Conservation (phyloP, 2,797 vertebrate genomes). For the Galaxias olidus region DNA sequence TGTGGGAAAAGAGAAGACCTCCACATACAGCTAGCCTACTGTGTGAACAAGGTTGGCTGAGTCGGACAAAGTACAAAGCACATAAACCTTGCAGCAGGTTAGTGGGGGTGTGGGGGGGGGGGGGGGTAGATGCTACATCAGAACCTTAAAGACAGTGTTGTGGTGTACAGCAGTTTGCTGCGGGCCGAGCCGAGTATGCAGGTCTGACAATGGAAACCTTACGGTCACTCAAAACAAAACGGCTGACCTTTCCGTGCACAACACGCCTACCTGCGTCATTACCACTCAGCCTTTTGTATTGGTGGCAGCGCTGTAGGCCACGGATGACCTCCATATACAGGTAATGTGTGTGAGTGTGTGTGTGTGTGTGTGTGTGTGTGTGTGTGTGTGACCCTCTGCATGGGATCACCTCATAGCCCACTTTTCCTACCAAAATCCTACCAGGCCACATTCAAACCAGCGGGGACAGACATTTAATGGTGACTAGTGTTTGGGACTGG, state of each 20-base stretch:
- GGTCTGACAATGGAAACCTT: constrained; percentile 70
- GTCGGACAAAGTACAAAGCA: too few species aligned
- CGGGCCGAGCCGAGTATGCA: constrained; percentile 41
- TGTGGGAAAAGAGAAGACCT: too few species aligned
- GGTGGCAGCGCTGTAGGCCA: constrained; percentile 44
- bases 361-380: constrained; percentile 12
- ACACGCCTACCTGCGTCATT: constrained; percentile 45
- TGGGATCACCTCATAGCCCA: not conserved
- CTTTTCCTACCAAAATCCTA: too few species aligned
- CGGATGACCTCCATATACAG: constrained; percentile 14
- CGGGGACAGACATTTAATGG: too few species aligned
- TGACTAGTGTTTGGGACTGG: not conserved
- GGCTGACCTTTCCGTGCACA: constrained; percentile 66
- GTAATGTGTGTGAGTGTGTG: constrained; percentile 19
- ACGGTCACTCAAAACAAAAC: constrained; percentile 66
- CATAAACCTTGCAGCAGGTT: too few species aligned
- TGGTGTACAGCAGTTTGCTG: constrained; percentile 57
- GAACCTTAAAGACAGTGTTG: constrained; percentile 66
- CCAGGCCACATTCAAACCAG: too few species aligned
- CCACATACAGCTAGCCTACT: too few species aligned
- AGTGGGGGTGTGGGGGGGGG: constrained; percentile 16
- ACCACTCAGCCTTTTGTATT: constrained; percentile 43
- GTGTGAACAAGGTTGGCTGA: too few species aligned
- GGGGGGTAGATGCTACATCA: constrained; percentile 59
- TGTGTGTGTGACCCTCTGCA: constrained; percentile 2